phyloP scores from a whole-genome alignment of 1,140 invertebrate species.

The Panulirus ornatus region DNA sequence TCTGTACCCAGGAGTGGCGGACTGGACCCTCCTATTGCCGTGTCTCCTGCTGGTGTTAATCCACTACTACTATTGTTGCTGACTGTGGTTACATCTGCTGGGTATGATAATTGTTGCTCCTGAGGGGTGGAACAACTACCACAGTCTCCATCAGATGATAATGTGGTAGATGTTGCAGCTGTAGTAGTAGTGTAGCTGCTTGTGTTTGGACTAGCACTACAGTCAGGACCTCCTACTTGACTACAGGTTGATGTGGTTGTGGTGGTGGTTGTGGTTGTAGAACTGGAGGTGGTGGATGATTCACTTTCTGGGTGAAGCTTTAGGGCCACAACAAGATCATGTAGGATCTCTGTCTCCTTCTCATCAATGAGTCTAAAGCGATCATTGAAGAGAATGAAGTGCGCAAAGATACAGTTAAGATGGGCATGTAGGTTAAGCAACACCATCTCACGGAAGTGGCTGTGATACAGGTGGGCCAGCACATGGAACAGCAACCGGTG shows the following conservation, averaged over 20 bases:
- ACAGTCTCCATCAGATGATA: constrained; percentile 49
- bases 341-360: constrained; percentile 96
- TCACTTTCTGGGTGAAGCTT: constrained; percentile 76
- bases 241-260: constrained; percentile 39
- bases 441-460: constrained; percentile 96
- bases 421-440: constrained; percentile 92
- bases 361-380: constrained; percentile 94
- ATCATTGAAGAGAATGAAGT: constrained; percentile 92
- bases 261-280: constrained; percentile 21
- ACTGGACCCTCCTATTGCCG: constrained; percentile 33
- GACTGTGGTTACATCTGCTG: constrained; percentile 8
- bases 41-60: constrained; percentile 29
- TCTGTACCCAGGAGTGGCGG: constrained; percentile 49
- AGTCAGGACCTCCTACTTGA: constrained; percentile 25
- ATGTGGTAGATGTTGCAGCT: constrained; percentile 18
- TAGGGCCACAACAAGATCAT: constrained; percentile 81
- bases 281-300: constrained; percentile 44
- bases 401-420: constrained; percentile 92
- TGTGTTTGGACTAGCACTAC: constrained; percentile 44
- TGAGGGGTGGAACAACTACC: constrained; percentile 10
- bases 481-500: constrained; percentile 97
- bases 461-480: constrained; percentile 97
- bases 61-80: constrained; percentile 55
- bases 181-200: constrained; percentile 35
- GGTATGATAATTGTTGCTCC: constrained; percentile 38